Evolutionary conservation across 2,888 invertebrate genomes (phyloP).

Genomic region (Cephus runcator): DNA sequence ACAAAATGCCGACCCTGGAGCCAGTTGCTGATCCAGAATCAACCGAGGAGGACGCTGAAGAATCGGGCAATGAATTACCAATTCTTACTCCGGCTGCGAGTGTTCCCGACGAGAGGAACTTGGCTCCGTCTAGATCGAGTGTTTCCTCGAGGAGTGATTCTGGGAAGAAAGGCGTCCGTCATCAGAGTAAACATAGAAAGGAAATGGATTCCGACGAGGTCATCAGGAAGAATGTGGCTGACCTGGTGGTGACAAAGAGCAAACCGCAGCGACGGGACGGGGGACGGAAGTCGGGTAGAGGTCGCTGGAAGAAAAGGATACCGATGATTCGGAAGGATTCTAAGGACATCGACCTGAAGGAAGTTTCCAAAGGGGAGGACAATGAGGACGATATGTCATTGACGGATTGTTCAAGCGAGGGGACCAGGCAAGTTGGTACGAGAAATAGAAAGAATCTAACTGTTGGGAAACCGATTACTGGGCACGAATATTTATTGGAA

Average conservation of each 20-base stretch:
- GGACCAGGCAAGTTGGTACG: constrained; percentile 7
- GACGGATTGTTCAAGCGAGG: neutral
- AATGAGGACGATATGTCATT: neutral
- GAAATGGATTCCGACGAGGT: constrained; percentile 30
- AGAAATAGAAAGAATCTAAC: constrained; percentile 22
- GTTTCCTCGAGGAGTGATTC: neutral
- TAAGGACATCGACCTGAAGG: neutral
- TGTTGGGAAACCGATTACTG: constrained; percentile 4
- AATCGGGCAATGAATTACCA: constrained; percentile 37
- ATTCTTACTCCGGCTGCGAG: constrained; percentile 37
- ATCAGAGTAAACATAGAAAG: constrained; percentile 1
- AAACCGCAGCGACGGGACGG: constrained; percentile 7
- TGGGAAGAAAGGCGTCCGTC: constrained; percentile 1
- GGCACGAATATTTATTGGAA: neutral
- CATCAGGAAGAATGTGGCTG: constrained; percentile 24
- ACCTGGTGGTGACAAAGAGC: constrained; percentile 13
- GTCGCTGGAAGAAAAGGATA: constrained; percentile 24
- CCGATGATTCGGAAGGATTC: neutral
- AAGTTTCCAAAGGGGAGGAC: neutral
- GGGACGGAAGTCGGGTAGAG: constrained; percentile 13
- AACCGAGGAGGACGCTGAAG: constrained; percentile 30
- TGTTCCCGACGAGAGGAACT: neutral
- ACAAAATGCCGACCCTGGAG: constrained; percentile 71
- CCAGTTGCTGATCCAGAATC: constrained; percentile 25
- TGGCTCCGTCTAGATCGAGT: neutral